Percentiles rank a stretch among this genome's conserved stretches.
Evolutionary conservation across 2,113 vertebrate genomes (phyloP).

Genomic region (Trichechus manatus): DNA sequence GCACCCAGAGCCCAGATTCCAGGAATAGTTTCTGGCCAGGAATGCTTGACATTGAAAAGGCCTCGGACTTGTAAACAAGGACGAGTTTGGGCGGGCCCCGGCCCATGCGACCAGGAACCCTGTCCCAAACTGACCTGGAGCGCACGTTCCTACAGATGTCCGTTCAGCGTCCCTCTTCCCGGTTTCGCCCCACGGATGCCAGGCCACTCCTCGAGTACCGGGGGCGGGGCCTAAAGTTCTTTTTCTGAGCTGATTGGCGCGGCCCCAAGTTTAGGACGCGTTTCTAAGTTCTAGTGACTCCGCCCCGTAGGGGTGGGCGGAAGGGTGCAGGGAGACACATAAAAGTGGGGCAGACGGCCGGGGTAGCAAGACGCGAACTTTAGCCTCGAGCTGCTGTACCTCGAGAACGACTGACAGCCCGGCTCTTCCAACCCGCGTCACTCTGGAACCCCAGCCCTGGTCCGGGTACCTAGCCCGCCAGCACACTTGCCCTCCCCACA

Average conservation of each 20-base stretch:
- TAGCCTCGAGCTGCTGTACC: fast-evolving
- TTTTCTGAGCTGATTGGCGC: slow-evolving; percentile 25
- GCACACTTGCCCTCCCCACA: background rate
- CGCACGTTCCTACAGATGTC: background rate
- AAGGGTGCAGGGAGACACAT: background rate
- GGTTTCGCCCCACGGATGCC: background rate
- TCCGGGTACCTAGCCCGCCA: fast-evolving
- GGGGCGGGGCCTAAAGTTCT: slow-evolving; percentile 52
- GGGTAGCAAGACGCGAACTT: background rate
- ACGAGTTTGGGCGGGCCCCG: slow-evolving; percentile 15
- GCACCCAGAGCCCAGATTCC: background rate
- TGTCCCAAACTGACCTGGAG: background rate
- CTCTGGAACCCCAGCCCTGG: background rate
- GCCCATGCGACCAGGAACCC: background rate
- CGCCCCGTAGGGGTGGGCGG: background rate
- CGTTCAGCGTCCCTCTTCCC: background rate
- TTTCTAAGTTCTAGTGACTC: background rate
- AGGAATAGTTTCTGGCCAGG: slow-evolving; percentile 43
- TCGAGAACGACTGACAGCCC: fast-evolving
- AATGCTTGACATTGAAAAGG: slow-evolving; percentile 65
- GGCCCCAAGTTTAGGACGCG: background rate
- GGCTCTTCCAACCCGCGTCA: background rate
- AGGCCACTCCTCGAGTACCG: fast-evolving
- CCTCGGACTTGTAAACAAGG: slow-evolving; percentile 73
- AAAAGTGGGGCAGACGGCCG: background rate